These are phyloP conservation scores for Cephus runcator DNA, from an alignment of 2,888 invertebrate genomes.

Conservation along the genomic window DNA sequence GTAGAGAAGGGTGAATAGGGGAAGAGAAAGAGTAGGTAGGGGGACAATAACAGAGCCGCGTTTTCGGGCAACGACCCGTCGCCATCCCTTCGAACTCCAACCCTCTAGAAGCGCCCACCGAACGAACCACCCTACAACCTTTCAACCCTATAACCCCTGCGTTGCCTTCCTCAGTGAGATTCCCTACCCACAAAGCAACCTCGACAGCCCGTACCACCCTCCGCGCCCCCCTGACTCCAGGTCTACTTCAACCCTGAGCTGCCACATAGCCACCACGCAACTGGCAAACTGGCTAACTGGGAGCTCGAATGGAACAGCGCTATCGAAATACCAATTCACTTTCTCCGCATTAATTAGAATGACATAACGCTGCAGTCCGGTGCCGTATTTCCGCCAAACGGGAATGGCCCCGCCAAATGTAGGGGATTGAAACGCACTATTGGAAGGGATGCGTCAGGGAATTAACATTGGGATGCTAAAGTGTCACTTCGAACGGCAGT, in stretches of 20 bases:
- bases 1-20: conserved; percentile 25
- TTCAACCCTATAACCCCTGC: conserved; percentile 16
- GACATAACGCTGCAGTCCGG: conserved; percentile 16
- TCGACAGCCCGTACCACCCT: conserved; percentile 1
- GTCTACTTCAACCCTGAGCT: conserved; percentile 19
- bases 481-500: neutral
- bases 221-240: conserved; percentile 16
- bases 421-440: neutral
- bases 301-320: conserved; percentile 24
- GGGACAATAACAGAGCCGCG: conserved; percentile 62
- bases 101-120: conserved; percentile 16
- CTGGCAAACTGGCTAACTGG: conserved; percentile 18
- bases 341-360: conserved; percentile 37
- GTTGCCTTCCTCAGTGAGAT: conserved; percentile 1
- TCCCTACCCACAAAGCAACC: neutral
- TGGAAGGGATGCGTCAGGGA: neutral
- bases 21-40: conserved; percentile 31
- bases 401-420: neutral
- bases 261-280: conserved; percentile 5
- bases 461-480: neutral
- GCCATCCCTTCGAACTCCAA: conserved; percentile 55
- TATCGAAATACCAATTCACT: conserved; percentile 30
- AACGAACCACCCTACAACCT: conserved; percentile 8
- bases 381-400: neutral
- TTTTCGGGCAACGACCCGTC: conserved; percentile 65